Base-by-base conservation (phyloP, 2,888 invertebrate species). In the Nematopogon swammerdamellus region DNA sequence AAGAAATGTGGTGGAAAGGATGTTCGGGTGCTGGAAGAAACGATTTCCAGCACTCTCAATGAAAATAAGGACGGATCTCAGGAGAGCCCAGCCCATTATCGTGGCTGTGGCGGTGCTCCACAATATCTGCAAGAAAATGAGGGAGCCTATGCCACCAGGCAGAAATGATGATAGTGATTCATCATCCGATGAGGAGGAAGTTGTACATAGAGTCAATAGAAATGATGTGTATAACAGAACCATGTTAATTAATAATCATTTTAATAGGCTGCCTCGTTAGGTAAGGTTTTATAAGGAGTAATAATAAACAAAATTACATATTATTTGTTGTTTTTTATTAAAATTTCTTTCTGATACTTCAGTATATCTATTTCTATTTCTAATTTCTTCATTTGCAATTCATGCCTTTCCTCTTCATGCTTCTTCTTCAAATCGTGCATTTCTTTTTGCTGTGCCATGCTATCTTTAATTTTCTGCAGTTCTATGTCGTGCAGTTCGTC, bases 1-100 rank as follows among this genome's bases (percentile, higher is more conserved):
- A n/a, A 48, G 51, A 44, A 52, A 53, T 44, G 46, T 46, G 10
- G 45, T 53, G 16, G 51, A 53, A 50, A 50, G 51, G 18, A 30
- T 18, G 14, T 50, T 49, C 18, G 52, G 49, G 3, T 8, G 8
- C 8, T 46, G 46, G 46, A 46, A 46, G 16, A 19, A 47, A 52
- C 46, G 52, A 48, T 52, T 52, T 52, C 48, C 52, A 47, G 48
- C 43, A 14, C 19, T 52, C 11, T 36, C 48, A n/a, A 50, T 48
- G 29, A 47, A 50, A 43, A 29, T 45, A 14, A 45, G 44, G 44
- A 42, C 17, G 6, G 16, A 46, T 17, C 2, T 46, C 6, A 10
- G 17, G 10, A 46, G 19, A 18, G 19, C 10, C 11, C 25, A 20
- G 19, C 19, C 49, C 18, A 49, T 51, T 44, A 46, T 49, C 19